A percentile compares a stretch with the other conserved stretches of the same genome.
Conservation (phyloP, 2,113 vertebrate genomes). For the Gambusia affinis region DNA sequence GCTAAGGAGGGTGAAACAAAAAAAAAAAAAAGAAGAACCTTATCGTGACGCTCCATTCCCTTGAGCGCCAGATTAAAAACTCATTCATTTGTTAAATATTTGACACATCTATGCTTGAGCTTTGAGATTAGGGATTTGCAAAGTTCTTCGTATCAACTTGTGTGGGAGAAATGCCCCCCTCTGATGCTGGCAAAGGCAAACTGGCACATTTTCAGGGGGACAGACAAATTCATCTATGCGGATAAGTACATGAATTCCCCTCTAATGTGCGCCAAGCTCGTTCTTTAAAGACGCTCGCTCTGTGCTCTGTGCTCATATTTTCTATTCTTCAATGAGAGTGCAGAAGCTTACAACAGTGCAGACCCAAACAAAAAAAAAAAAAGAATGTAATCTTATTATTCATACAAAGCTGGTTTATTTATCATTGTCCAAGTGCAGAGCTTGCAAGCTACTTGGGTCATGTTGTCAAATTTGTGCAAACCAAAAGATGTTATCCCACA, state of each 20-base stretch:
- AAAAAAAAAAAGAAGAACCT: conserved; percentile 72
- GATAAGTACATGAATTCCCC: conserved; percentile 42
- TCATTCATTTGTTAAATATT: conserved; percentile 84
- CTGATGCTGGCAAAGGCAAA: conserved; percentile 69
- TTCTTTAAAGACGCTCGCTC: conserved; percentile 15
- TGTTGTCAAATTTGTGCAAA: not conserved
- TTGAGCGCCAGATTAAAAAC: conserved; percentile 81
- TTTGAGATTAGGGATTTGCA: conserved; percentile 71
- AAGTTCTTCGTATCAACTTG: conserved; percentile 77
- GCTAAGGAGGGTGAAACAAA: conserved; percentile 76
- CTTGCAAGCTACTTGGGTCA: not conserved
- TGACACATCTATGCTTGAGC: conserved; percentile 81
- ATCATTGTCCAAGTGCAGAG: conserved; percentile 23
- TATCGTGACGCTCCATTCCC: conserved; percentile 78
- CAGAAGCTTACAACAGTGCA: conserved; percentile 19
- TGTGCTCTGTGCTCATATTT: conserved; percentile 33
- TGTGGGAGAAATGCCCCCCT: conserved; percentile 77
- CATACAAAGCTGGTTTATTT: conserved; percentile 33
- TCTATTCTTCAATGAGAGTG: conserved; percentile 17
- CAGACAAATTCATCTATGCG: conserved; percentile 57
- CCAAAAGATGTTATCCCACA: conserved; percentile 35
- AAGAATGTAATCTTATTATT: conserved; percentile 31
- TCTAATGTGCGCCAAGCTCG: conserved; percentile 36
- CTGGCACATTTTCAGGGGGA: conserved; percentile 68
- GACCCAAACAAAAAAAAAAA: conserved; percentile 30